Base-by-base conservation (phyloP, 2,888 invertebrate species). In the Gastracanthus pulcherrimus region DNA sequence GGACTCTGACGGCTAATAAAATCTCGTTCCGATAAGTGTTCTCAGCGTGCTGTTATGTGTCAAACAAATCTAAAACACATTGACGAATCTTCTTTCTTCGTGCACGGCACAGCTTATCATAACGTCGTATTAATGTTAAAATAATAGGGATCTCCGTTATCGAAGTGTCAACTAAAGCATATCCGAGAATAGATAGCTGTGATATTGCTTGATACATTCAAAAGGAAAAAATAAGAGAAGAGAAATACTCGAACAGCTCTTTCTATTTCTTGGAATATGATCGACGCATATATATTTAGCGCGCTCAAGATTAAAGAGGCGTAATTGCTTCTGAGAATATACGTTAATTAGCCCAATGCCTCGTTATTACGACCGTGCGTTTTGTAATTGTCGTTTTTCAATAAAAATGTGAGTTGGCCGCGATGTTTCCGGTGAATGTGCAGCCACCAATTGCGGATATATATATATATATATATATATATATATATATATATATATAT, bases 341-440 rank as follows among this genome's bases (percentile, higher is more conserved):
- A 48, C 34, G 75, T 75, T 75, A 75, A 75, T 75, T 75, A 75
- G 36, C 75, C 45, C 75, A 75, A 55, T 34, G 71, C 34, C 71
- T 64, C 51, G 72, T 72, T 72, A 72, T 72, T 72, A 60, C 72
- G n/a, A 36, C 13, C 34, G 45, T 48, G 23, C 64, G 34, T 64
- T 75, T 75, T 75, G 75, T 75, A 75, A 75, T 75, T 75, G 64
- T 19, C 48, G 48, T 75, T 48, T 64, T 75, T 64, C 64, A 75
- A 75, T 75, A 75, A 75, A 75, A 75, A 64, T 62, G 23, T 31
- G 16, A 5, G 23, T 3, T 13, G 7, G 23, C 41, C 31, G 5
- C 5, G 23, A 6, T 29, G 74, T 62, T 75, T 75, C 75, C 75
- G 64, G 64, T 48, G 75, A 75, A 75, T 48, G 75, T 64, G 64